phyloP scores from a whole-genome alignment of 2,888 invertebrate species.

The Atethmia centrago region DNA sequence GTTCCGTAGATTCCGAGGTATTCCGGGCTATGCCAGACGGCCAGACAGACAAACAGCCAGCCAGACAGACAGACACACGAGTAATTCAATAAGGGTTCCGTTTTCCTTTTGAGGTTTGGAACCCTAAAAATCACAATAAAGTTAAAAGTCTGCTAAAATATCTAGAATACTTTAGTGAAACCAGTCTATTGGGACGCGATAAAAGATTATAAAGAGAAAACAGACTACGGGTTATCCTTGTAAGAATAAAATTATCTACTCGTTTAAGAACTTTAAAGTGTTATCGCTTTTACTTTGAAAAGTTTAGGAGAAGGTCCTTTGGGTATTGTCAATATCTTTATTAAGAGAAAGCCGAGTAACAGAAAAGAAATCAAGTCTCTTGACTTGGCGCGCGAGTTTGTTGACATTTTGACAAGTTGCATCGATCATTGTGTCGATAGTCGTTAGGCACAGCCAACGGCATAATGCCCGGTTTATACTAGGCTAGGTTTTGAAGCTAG shows the following conservation, averaged over 20 bases:
- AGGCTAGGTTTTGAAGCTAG: background rate
- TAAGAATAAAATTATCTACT: background rate
- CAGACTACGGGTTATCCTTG: background rate
- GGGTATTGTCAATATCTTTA: background rate
- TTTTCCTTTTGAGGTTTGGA: too few species aligned
- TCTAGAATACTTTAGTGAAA: background rate
- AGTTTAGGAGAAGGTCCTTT: background rate
- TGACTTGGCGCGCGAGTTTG: background rate
- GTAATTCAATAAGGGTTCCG: too few species aligned
- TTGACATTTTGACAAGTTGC: background rate
- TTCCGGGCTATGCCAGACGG: too few species aligned
- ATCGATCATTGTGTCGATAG: background rate
- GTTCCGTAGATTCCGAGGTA: too few species aligned
- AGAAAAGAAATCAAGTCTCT: background rate
- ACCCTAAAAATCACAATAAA: background rate
- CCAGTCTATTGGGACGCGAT: background rate
- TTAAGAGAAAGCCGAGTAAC: background rate
- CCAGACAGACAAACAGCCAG: too few species aligned
- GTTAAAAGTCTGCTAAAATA: background rate
- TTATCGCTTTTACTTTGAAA: constrained; percentile 16
- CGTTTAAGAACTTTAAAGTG: constrained; percentile 10
- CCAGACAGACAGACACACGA: too few species aligned
- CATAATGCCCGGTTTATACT: background rate
- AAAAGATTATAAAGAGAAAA: background rate
- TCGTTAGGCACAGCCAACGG: background rate